Percentiles rank a stretch among this genome's conserved stretches.
phyloP scores from a whole-genome alignment of 1,140 invertebrate species.

The Rhopalosiphum padi region DNA sequence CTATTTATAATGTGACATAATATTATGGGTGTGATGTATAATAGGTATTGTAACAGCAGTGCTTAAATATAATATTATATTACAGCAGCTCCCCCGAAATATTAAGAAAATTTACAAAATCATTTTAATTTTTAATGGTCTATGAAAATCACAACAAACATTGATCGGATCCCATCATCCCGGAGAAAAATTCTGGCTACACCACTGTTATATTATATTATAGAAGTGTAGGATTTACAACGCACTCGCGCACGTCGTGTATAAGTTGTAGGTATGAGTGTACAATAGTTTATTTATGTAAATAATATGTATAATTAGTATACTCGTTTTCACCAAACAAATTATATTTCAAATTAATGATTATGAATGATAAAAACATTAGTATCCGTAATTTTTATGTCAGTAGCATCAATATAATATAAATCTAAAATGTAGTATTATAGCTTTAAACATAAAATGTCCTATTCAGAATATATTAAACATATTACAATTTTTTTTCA shows the following conservation, averaged over 20 bases:
- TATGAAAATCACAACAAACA: too few relatives aligned
- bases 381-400: slow-evolving; percentile 31
- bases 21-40: neutral
- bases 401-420: slow-evolving; percentile 13
- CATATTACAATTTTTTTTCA: slow-evolving; percentile 3
- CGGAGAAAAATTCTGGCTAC: too few relatives aligned
- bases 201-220: neutral
- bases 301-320: neutral
- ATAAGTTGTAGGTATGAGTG: neutral
- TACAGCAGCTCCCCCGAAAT: too few relatives aligned
- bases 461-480: slow-evolving; percentile 8
- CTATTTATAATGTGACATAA: neutral
- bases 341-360: slow-evolving; percentile 39
- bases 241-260: neutral
- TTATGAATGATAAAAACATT: slow-evolving; percentile 32
- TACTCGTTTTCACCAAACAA: slow-evolving; percentile 45
- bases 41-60: too few relatives aligned
- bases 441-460: slow-evolving; percentile 15
- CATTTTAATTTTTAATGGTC: too few relatives aligned
- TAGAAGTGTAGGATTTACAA: neutral
- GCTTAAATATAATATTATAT: neutral
- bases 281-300: neutral
- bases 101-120: too few relatives aligned
- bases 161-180: too few relatives aligned
- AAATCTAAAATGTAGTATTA: slow-evolving; percentile 33